Evolutionary conservation across 1,140 invertebrate species (phyloP), one percentile per base, ranked within the genome.

Genomic region (Oncopodura yosiiana): DNA sequence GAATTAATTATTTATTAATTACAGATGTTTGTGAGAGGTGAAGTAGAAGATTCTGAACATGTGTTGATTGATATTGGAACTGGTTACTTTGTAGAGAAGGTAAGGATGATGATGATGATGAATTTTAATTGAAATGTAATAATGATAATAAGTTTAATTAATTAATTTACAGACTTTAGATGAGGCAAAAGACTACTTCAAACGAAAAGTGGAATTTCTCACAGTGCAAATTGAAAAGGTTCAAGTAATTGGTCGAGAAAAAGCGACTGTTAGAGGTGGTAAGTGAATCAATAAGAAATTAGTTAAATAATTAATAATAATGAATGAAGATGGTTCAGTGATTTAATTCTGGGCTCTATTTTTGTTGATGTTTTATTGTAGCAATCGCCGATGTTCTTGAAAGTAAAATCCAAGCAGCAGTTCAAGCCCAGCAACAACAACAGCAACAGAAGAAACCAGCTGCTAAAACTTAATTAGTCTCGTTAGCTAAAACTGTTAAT

Each of bases 181-280:
- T 24, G 80, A 81, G 58, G 87, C 86, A 0, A 87, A 88, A 69
- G 84, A 93, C 66, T 95, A 94, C 67, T 95, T 95, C 68, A 85
- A 86, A 71, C 78, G 90, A 53, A 91, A 90, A 77, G 82, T 90
- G 0, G 79, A 84, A 57, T 95, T 87, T 78, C 80, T 95, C 0
- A 87, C 86, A 2, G 84, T 91, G 69, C 87, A 94, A 75, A 94
- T 95, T 74, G 89, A 94, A 69, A 91, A 92, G 73, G 84, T 94
- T 59, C 88, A 93, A 70, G 74, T 75, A 44, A 72, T 93, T 34
- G 82, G 87, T 18, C 71, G 84, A 42, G 88, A 94, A 66, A 95
- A 94, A 69, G 83, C 78, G 60, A 85, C 82, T 71, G 80, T 90
- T 58, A 77, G 87, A 66, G 85, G 90, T 75, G 81, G 85, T 71